Conservation (phyloP, 1,140 invertebrate genomes). For the Cataglyphis hispanica region DNA sequence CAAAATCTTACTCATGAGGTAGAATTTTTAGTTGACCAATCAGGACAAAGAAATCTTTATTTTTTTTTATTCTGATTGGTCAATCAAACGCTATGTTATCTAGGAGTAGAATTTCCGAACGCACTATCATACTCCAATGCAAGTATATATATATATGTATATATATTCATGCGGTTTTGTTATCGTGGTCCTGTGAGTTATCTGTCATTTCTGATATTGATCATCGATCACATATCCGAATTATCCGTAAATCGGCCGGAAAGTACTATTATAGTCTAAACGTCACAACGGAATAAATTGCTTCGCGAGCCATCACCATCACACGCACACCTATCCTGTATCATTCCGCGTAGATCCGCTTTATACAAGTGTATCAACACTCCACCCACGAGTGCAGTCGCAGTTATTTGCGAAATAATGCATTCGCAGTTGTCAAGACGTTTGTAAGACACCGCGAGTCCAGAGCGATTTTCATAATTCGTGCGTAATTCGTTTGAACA, state of each 20-base stretch:
- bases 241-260: background rate
- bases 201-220: background rate
- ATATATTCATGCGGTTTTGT: slow-evolving; percentile 8
- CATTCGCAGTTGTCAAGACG: background rate
- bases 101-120: too few species aligned
- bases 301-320: background rate
- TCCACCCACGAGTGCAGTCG: slow-evolving; percentile 6
- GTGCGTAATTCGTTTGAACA: slow-evolving; percentile 18
- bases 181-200: background rate
- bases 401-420: slow-evolving; percentile 17
- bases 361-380: slow-evolving; percentile 9
- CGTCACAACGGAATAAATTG: background rate
- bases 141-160: too few species aligned
- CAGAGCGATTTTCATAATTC: background rate
- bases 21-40: too few species aligned
- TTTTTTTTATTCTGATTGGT: too few species aligned
- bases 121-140: background rate
- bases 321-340: too few species aligned
- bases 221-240: background rate
- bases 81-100: too few species aligned
- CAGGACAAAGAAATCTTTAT: too few species aligned
- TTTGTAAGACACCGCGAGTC: background rate
- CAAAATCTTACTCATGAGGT: too few species aligned
- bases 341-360: background rate
- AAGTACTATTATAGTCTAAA: too few species aligned